Conservation (phyloP, 1,140 invertebrate species). For the Macrobrachium rosenbergii region DNA sequence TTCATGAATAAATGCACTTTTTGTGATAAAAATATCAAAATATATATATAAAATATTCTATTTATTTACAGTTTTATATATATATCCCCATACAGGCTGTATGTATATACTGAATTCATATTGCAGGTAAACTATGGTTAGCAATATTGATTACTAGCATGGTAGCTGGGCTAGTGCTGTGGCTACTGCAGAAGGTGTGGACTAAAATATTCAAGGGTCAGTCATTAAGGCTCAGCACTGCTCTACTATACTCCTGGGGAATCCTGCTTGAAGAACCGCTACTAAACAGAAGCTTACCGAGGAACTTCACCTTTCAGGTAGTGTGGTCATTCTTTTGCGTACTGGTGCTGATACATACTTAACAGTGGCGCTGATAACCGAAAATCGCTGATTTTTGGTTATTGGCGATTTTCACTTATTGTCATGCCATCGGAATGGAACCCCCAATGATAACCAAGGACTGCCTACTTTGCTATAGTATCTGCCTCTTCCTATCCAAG, state of each 20-base stretch:
- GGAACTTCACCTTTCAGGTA: conserved; percentile 15
- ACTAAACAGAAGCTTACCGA: neutral
- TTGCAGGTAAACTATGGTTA: conserved; percentile 21
- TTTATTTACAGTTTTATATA: neutral
- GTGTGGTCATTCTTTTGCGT: no score
- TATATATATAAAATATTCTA: conserved; percentile 13
- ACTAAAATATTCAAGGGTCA: neutral
- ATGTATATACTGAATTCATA: neutral
- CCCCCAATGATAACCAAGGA: no score
- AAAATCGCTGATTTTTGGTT: no score
- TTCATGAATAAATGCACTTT: no score
- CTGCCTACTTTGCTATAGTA: no score
- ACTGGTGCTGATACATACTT: no score
- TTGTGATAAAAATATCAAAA: no score
- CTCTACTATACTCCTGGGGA: conserved; percentile 20
- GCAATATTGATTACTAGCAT: neutral
- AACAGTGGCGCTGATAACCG: no score
- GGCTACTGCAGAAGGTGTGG: conserved; percentile 24
- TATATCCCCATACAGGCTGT: neutral
- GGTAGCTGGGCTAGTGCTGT: conserved; percentile 28
- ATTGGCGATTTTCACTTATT: no score
- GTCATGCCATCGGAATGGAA: no score
- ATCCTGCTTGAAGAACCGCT: conserved; percentile 41
- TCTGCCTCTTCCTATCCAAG: no score
- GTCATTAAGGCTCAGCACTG: neutral